These are phyloP conservation scores for Mastomys natalensis DNA, from an alignment of 2,113 vertebrate species.

Conservation along the genomic window DNA sequence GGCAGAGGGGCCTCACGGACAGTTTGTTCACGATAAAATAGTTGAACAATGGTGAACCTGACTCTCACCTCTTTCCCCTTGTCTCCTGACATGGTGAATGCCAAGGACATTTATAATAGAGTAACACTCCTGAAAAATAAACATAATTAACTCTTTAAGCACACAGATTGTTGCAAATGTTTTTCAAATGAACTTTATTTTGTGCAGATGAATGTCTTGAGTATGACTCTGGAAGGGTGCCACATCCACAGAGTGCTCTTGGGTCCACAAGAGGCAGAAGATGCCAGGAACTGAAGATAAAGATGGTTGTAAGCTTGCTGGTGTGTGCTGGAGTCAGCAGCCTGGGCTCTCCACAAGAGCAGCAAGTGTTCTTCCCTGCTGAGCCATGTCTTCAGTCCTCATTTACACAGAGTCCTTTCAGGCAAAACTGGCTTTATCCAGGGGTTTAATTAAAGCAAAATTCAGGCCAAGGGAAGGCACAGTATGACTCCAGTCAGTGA, in stretches of 20 bases:
- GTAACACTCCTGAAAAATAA: background rate
- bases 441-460: too few relatives aligned
- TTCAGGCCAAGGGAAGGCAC: background rate
- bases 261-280: background rate
- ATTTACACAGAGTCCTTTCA: background rate
- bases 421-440: background rate
- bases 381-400: background rate
- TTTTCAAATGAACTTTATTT: background rate
- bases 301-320: background rate
- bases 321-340: fast-evolving
- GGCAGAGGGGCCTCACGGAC: conserved; percentile 90
- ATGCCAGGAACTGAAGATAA: background rate
- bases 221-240: fast-evolving
- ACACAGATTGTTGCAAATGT: background rate
- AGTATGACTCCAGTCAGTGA: fast-evolving
- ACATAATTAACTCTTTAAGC: background rate
- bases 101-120: background rate
- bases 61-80: fast-evolving
- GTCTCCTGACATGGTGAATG: background rate
- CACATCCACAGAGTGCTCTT: background rate
- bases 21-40: conserved; percentile 90
- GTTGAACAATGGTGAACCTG: conserved; percentile 89
- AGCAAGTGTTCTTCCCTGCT: background rate
- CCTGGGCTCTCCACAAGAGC: background rate
- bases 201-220: background rate